Conservation (phyloP, 2,888 invertebrate species). For the Cephus runcator region DNA sequence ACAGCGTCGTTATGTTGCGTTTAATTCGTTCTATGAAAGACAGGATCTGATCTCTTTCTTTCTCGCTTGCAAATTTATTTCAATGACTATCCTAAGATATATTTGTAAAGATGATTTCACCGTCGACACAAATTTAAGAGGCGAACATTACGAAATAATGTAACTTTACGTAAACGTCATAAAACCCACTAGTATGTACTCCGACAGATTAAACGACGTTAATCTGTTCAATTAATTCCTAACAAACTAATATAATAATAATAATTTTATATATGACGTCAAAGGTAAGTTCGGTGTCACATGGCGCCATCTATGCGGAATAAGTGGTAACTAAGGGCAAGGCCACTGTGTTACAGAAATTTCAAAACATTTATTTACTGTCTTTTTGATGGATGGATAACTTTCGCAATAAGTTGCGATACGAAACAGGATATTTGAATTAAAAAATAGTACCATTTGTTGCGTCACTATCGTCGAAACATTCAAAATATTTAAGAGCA, state of each 20-base stretch:
- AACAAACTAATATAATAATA: too few relatives aligned
- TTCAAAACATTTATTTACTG: not conserved
- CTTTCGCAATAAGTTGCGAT: not conserved
- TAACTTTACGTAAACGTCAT: not conserved
- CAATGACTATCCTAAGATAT: not conserved
- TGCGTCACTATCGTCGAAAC: not conserved
- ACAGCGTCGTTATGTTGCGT: not conserved
- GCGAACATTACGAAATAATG: not conserved
- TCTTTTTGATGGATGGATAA: not conserved
- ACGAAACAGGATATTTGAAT: not conserved
- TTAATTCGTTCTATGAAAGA: not conserved
- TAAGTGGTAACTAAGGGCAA: not conserved
- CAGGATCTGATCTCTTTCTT: not conserved
- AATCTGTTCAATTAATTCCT: not conserved
- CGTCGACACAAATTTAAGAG: not conserved
- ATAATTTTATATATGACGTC: not conserved
- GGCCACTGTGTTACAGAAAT: not conserved
- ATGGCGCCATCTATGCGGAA: not conserved
- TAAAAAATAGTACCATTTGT: not conserved
- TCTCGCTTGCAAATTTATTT: not conserved
- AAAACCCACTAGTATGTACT: not conserved
- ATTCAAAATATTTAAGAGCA: not conserved
- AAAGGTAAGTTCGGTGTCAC: not conserved
- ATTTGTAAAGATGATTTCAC: not conserved
- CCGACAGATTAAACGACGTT: not conserved